Conservation (phyloP, 1,140 invertebrate genomes). For the Orussus abietinus region DNA sequence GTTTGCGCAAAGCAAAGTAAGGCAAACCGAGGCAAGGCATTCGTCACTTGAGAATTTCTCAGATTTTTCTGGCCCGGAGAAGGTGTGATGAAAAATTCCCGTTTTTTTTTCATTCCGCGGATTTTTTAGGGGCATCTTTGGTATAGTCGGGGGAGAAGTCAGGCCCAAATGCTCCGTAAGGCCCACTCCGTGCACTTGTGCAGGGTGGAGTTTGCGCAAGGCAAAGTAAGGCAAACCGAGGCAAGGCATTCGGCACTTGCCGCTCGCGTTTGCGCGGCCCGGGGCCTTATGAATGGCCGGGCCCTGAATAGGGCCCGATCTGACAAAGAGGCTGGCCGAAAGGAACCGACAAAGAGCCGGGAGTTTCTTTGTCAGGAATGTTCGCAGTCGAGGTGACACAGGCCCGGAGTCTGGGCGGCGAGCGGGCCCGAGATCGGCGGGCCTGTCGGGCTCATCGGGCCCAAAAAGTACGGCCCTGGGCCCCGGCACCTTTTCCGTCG, state of each 20-base stretch:
- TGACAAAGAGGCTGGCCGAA: conserved; percentile 38
- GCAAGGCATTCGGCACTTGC: conserved; percentile 52
- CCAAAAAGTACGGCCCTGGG: neutral
- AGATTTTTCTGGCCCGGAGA: too few species aligned
- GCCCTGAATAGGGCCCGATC: conserved; percentile 41
- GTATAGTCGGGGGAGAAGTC: too few species aligned
- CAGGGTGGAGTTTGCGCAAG: neutral
- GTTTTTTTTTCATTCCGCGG: too few species aligned
- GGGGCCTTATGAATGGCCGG: conserved; percentile 41
- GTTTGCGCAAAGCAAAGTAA: too few species aligned
- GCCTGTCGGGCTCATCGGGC: too few species aligned
- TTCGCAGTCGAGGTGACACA: conserved; percentile 41
- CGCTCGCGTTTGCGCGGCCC: conserved; percentile 13
- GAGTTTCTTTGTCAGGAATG: conserved; percentile 38
- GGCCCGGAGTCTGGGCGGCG: too few species aligned
- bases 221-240: conserved; percentile 15
- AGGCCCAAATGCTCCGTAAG: too few species aligned
- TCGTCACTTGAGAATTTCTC: too few species aligned
- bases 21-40: too few species aligned
- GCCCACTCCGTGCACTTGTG: conserved; percentile 1
- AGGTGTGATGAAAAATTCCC: too few species aligned
- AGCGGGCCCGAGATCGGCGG: conserved; percentile 13
- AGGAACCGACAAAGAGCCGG: conserved; percentile 46
- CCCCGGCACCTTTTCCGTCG: conserved; percentile 18
- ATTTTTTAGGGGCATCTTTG: too few species aligned